phyloP scores from a whole-genome alignment of 2,888 invertebrate species.

The Torymus auratus region DNA sequence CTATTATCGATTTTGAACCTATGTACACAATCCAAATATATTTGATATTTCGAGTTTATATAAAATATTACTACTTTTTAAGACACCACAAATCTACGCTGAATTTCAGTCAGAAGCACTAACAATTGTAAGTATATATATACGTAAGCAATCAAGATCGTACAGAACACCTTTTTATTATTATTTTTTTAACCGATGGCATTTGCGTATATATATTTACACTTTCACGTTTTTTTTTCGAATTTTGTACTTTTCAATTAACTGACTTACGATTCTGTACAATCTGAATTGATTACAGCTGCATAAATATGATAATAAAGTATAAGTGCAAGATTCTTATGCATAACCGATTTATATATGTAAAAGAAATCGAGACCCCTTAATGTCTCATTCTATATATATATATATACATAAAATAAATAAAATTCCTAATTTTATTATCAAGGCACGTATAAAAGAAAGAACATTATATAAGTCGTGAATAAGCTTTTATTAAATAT shows the following conservation, averaged over 20 bases:
- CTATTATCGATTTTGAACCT: conserved; percentile 66
- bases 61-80: conserved; percentile 34
- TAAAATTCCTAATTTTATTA: conserved; percentile 41
- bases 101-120: conserved; percentile 38
- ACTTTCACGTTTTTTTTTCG: conserved; percentile 13
- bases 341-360: conserved; percentile 34
- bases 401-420: conserved; percentile 17
- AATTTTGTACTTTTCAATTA: conserved; percentile 29
- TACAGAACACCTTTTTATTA: conserved; percentile 12
- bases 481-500: conserved; percentile 70
- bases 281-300: conserved; percentile 35
- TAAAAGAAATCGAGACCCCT: conserved; percentile 24
- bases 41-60: conserved; percentile 54
- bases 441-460: conserved; percentile 51
- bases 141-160: conserved; percentile 39
- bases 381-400: conserved; percentile 8
- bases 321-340: conserved; percentile 30
- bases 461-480: conserved; percentile 56
- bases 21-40: conserved; percentile 54
- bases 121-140: conserved; percentile 31
- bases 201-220: conserved; percentile 13
- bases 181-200: conserved; percentile 11
- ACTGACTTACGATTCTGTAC: conserved; percentile 34
- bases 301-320: conserved; percentile 31
- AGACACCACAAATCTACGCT: conserved; percentile 37